Evolutionary conservation across 2,113 vertebrate genomes (phyloP).

Genomic region (Erpornis zantholeuca): DNA sequence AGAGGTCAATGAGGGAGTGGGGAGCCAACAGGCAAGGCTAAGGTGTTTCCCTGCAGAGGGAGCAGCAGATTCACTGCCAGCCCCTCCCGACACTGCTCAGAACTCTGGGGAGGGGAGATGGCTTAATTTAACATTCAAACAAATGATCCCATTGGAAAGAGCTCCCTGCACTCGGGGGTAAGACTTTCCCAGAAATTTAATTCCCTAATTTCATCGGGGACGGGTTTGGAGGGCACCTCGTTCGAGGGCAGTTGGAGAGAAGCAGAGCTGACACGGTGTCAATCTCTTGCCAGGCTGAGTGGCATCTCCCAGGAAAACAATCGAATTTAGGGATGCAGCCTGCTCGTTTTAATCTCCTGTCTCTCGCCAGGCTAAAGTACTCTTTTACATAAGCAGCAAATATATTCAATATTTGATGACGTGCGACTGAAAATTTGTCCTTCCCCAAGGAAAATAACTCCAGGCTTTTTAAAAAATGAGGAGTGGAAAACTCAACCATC

Average conservation of each 20-base stretch:
- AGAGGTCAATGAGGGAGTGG: neutral
- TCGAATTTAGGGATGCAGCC: constrained; percentile 6
- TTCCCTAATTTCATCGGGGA: constrained; percentile 37
- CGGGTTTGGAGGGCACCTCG: neutral
- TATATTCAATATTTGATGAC: neutral
- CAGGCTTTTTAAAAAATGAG: neutral
- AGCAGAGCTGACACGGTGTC: neutral
- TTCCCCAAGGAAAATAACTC: neutral
- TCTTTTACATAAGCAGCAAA: constrained; percentile 34
- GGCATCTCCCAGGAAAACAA: constrained; percentile 31
- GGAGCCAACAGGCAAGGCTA: neutral
- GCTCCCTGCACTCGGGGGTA: neutral
- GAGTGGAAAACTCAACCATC: neutral
- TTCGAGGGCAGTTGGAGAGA: constrained; percentile 25
- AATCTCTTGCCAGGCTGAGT: neutral
- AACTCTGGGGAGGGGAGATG: neutral
- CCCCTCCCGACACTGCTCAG: neutral
- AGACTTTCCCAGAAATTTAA: constrained; percentile 35
- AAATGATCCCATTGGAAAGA: neutral
- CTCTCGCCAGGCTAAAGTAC: neutral
- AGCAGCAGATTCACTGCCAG: neutral
- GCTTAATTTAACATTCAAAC: constrained; percentile 1
- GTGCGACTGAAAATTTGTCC: neutral
- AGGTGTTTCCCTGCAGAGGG: neutral
- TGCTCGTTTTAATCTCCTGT: constrained; percentile 22